Base-by-base conservation (phyloP, 2,888 invertebrate genomes). In the Apotomis turbidana region DNA sequence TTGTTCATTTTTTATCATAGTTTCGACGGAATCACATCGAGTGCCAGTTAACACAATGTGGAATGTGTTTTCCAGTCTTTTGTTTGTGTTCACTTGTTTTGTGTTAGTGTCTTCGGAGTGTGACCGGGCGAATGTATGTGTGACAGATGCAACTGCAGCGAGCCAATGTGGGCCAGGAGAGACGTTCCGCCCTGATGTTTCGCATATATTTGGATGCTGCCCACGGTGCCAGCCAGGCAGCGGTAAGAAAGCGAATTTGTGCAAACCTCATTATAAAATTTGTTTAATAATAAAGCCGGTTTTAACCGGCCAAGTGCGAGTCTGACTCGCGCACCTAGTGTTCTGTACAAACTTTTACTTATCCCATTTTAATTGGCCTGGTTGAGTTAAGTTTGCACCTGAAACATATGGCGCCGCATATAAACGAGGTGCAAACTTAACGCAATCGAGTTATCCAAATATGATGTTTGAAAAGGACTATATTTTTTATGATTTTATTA, bases 151-250 rank as follows among this genome's bases (percentile, higher is more conserved):
- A 57, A 79, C 81, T 0, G 79, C 78, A 15, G 79, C 49, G 3
- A 10, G 74, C 0, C 85, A 88, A 49, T 93, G 93, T 73, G 75
- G 60, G 36, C 74, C 77, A 0, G 83, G 82, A 9, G 75, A 86
- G 62, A 80, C 82, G 10, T 76, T 90, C 68, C 79, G 81, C 52
- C 87, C 86, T 10, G 85, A 87, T 73, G 64, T 12, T 0, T 74
- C 78, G 4, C 80, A 77, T 55, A 82, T 93, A 78, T 84, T 80
- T 70, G 87, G 85, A 12, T 94, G 94, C 76, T 94, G 94, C 78
- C 94, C 94, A 10, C 87, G 87, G 49, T 94, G 94, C 77, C 78
- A 74, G 71, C 10, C 71, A 3, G 49, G 55, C 8, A 74, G 80
- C 67, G 80, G 80, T 81, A 78, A 76, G 71, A 10, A 57, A 61